A percentile compares a stretch with the other conserved stretches of the same genome.
phyloP scores from a whole-genome alignment of 1,140 invertebrate genomes.

The Prorops nasuta region DNA sequence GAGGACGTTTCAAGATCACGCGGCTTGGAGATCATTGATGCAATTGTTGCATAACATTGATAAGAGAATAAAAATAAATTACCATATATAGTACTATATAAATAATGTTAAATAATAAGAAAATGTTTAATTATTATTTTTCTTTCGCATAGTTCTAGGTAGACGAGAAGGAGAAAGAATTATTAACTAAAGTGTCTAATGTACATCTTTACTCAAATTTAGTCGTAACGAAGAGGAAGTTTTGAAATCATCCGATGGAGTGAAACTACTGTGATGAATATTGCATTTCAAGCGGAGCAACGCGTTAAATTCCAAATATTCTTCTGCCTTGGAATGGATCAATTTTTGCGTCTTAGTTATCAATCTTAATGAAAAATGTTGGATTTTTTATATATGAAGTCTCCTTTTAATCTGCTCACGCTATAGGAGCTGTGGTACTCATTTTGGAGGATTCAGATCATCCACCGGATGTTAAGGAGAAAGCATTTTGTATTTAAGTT shows the following conservation, averaged over 20 bases:
- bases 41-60: constrained; percentile 70
- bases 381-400: constrained; percentile 85
- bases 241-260: constrained; percentile 76
- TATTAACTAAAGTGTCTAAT: constrained; percentile 85
- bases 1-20: constrained; percentile 90
- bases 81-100: background rate
- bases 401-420: constrained; percentile 82
- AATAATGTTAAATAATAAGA: background rate
- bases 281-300: constrained; percentile 83
- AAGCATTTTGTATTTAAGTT: constrained; percentile 87
- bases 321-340: constrained; percentile 79
- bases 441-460: constrained; percentile 85
- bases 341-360: constrained; percentile 82
- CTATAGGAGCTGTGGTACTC: constrained; percentile 87
- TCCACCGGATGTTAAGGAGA: constrained; percentile 85
- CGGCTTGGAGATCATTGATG: constrained; percentile 89
- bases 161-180: constrained; percentile 57
- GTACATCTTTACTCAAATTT: constrained; percentile 92
- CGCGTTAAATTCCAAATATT: constrained; percentile 86
- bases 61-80: constrained; percentile 46
- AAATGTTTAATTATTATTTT: background rate
- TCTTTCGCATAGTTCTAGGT: constrained; percentile 25
- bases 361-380: constrained; percentile 89
- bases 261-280: constrained; percentile 85
- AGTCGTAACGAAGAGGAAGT: constrained; percentile 91